Conservation (phyloP, 2,888 invertebrate species). For the Ganaspis brasiliensis region DNA sequence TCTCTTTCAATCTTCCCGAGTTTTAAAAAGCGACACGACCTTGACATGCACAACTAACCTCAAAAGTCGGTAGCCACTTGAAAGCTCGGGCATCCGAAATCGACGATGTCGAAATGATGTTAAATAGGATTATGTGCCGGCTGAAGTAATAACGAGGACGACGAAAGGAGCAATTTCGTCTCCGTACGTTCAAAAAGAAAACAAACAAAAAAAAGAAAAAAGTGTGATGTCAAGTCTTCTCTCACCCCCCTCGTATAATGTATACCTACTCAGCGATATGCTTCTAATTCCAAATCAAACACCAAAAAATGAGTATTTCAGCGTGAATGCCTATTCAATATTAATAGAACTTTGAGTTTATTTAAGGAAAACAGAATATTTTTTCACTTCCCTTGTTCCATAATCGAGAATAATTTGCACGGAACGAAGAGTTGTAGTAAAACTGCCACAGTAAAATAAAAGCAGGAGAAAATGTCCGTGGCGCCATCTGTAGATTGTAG, state of each 20-base stretch:
- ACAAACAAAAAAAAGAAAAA: neutral
- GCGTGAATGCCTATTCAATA: neutral
- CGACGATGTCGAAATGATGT: slow-evolving; percentile 52
- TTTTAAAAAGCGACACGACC: slow-evolving; percentile 35
- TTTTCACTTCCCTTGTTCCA: slow-evolving; percentile 5
- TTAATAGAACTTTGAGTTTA: neutral
- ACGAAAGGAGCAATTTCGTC: slow-evolving; percentile 17
- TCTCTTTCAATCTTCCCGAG: neutral
- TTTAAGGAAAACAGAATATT: neutral
- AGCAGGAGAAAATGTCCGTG: too few relatives aligned
- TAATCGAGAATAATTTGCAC: neutral
- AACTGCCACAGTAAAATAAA: too few relatives aligned
- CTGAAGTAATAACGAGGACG: slow-evolving; percentile 63
- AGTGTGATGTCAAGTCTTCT: neutral
- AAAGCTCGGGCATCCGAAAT: slow-evolving; percentile 48
- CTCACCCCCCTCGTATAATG: neutral
- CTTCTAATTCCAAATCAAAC: neutral
- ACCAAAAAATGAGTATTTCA: neutral
- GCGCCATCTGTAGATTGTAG: too few relatives aligned
- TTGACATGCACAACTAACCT: slow-evolving; percentile 52
- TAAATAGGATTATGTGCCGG: slow-evolving; percentile 60
- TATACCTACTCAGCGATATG: neutral
- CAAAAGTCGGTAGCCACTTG: slow-evolving; percentile 8
- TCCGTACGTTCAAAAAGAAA: neutral
- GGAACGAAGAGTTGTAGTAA: neutral